Percentiles rank a stretch among this genome's conserved stretches.
phyloP scores from a whole-genome alignment of 1,140 invertebrate species.

The Plutomurus gul region DNA sequence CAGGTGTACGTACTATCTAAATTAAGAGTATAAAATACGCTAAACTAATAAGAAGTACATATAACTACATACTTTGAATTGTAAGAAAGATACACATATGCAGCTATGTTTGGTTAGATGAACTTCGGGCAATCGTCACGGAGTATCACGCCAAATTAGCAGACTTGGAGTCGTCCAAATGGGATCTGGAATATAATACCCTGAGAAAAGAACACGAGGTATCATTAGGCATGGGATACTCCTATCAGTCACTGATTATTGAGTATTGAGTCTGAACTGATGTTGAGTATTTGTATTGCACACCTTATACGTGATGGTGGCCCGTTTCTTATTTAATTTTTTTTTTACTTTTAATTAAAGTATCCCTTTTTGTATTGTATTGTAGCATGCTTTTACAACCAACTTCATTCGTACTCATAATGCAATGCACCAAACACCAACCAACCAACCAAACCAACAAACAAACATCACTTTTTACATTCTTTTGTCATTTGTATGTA shows the following conservation, averaged over 20 bases:
- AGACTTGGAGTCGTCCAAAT: conserved; percentile 50
- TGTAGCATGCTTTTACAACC: conserved; percentile 7
- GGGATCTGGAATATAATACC: conserved; percentile 91
- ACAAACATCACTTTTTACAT: neutral
- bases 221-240: conserved; percentile 52
- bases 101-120: conserved; percentile 31
- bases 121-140: conserved; percentile 38
- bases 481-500: neutral
- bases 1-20: too few species aligned
- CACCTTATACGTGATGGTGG: conserved; percentile 28
- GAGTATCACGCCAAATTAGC: conserved; percentile 44
- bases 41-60: neutral
- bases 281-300: conserved; percentile 29
- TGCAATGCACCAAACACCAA: conserved; percentile 9
- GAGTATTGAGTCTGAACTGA: conserved; percentile 22
- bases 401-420: conserved; percentile 8
- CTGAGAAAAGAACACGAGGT: conserved; percentile 97
- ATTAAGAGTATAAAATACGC: neutral
- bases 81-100: conserved; percentile 23
- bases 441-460: neutral
- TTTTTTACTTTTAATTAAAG: conserved; percentile 19
- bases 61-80: neutral
- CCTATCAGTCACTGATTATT: conserved; percentile 17
- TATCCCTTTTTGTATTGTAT: conserved; percentile 16
- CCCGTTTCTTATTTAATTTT: conserved; percentile 2